Percentiles rank a stretch among this genome's conserved stretches.
These are phyloP conservation scores for Hirundichthys speculiger DNA, from an alignment of 2,113 vertebrate species.

Conservation along the genomic window DNA sequence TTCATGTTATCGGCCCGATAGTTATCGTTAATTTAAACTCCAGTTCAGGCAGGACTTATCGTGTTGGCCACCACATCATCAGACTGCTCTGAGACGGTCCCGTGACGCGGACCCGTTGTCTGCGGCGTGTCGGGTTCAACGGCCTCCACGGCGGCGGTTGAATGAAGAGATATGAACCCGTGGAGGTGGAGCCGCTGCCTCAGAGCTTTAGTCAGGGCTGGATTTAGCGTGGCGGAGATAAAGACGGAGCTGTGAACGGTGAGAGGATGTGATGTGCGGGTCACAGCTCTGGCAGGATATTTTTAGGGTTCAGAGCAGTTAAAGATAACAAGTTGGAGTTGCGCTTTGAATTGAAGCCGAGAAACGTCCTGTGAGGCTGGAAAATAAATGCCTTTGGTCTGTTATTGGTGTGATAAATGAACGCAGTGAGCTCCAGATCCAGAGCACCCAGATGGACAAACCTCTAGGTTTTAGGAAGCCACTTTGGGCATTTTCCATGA, in stretches of 20 bases:
- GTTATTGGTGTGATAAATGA: no score
- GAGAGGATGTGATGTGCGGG: conserved; percentile 44
- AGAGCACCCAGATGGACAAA: no score
- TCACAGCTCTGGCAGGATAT: conserved; percentile 58
- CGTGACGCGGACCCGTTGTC: no score
- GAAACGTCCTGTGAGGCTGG: conserved; percentile 19
- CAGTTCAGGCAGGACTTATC: no score
- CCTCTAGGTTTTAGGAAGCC: no score
- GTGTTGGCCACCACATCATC: no score
- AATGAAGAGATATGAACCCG: conserved; percentile 31
- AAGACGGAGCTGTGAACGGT: conserved; percentile 48
- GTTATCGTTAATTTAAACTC: no score
- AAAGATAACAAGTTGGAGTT: conserved; percentile 34
- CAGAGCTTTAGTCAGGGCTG: conserved; percentile 58
- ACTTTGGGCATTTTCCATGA: no score
- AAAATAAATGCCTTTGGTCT: no score
- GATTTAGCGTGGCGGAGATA: conserved; percentile 67
- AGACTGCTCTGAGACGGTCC: no score
- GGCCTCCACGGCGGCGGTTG: conserved; percentile 30
- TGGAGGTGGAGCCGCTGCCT: conserved; percentile 50
- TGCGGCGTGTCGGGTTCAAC: conserved; percentile 7
- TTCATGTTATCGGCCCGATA: no score
- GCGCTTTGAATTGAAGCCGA: conserved; percentile 15
- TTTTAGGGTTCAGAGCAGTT: conserved; percentile 60
- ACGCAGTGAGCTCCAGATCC: no score